Evolutionary conservation across 2,113 vertebrate species (phyloP).

Genomic region (Gallinago media): DNA sequence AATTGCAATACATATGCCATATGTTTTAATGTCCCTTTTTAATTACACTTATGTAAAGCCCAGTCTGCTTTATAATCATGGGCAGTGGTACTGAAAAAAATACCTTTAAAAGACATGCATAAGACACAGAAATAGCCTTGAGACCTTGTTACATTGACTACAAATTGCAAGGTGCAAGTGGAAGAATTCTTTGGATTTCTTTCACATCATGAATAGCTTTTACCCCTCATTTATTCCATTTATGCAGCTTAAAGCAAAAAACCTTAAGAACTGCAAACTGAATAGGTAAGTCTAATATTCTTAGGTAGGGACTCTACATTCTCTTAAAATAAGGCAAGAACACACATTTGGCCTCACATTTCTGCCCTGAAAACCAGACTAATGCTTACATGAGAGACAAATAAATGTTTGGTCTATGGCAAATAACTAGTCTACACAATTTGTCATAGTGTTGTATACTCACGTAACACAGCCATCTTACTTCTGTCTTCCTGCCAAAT

Average conservation of each 20-base stretch:
- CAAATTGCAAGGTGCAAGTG: background rate
- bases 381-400: constrained; percentile 12
- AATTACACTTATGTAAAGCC: background rate
- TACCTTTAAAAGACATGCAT: background rate
- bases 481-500: background rate
- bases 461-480: background rate
- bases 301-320: background rate
- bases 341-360: background rate
- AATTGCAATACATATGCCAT: background rate
- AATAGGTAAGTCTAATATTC: background rate
- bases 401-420: constrained; percentile 40
- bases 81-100: background rate
- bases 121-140: background rate
- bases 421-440: background rate
- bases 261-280: background rate
- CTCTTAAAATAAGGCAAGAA: background rate
- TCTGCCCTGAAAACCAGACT: background rate
- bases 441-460: background rate
- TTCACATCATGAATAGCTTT: background rate
- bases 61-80: background rate
- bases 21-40: background rate
- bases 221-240: background rate
- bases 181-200: background rate
- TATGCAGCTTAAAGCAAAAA: background rate
- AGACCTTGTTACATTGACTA: background rate